A percentile compares a stretch with the other conserved stretches of the same genome.
Evolutionary conservation across 2,113 vertebrate species (phyloP).

Genomic region (Gymnocephalus cernua): DNA sequence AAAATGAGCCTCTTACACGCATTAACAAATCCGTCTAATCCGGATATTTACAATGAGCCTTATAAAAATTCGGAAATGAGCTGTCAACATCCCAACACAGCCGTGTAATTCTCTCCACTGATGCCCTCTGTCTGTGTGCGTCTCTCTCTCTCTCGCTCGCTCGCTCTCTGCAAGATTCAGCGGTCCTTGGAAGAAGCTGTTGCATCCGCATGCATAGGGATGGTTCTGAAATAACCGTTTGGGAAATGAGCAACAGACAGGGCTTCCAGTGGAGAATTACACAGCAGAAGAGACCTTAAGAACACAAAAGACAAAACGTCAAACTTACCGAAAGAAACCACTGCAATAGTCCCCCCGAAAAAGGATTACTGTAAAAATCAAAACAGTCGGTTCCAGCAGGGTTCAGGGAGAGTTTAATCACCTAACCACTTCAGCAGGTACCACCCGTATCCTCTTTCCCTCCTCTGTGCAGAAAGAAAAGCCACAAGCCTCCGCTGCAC

Average conservation of each 20-base stretch:
- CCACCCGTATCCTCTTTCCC: conserved; percentile 55
- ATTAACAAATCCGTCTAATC: conserved; percentile 81
- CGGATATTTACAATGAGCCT: conserved; percentile 76
- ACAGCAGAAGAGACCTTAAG: background rate
- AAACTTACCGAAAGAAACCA: conserved; percentile 76
- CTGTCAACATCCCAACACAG: conserved; percentile 75
- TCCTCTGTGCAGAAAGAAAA: conserved; percentile 21
- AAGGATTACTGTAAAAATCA: background rate
- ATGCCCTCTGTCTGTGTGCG: conserved; percentile 31
- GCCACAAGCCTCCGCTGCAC: conserved; percentile 60
- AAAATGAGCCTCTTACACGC: conserved; percentile 81
- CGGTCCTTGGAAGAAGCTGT: conserved; percentile 80
- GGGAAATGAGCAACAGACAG: conserved; percentile 39
- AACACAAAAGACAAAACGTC: background rate
- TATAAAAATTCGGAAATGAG: conserved; percentile 71
- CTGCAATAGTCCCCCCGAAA: conserved; percentile 43
- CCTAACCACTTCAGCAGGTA: conserved; percentile 48
- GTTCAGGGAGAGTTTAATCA: conserved; percentile 67
- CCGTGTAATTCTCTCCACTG: conserved; percentile 67
- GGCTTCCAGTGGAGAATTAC: background rate
- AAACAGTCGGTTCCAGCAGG: conserved; percentile 59
- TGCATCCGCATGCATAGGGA: conserved; percentile 74
- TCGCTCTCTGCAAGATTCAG: conserved; percentile 43
- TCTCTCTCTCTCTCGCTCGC: conserved; percentile 10
- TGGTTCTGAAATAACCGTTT: conserved; percentile 39